A percentile compares a stretch with the other conserved stretches of the same genome.
Conservation (phyloP, 2,797 vertebrate species). For the Cephalopachus bancanus region DNA sequence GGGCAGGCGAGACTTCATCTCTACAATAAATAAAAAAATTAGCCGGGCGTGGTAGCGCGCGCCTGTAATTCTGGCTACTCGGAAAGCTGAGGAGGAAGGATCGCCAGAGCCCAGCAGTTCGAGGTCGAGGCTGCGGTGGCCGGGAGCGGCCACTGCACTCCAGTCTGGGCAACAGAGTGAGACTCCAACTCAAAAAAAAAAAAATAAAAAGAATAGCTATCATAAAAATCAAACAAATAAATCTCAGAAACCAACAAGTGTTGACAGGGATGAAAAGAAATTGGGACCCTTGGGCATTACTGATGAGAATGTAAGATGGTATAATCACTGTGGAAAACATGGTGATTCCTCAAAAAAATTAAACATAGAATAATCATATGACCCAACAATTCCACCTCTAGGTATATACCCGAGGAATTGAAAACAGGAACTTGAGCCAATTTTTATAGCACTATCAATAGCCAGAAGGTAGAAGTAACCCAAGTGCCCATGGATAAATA, state of each 20-base stretch:
- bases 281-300: background rate
- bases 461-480: background rate
- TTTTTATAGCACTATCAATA: background rate
- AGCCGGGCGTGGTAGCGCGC: too few species aligned
- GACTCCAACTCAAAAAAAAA: too few species aligned
- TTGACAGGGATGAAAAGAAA: background rate
- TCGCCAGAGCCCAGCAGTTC: too few species aligned
- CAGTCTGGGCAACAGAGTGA: too few species aligned
- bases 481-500: background rate
- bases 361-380: background rate
- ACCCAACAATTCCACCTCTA: background rate
- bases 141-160: too few species aligned
- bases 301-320: background rate
- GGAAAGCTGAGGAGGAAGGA: too few species aligned
- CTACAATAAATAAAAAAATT: too few species aligned
- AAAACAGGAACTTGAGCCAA: background rate
- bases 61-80: too few species aligned
- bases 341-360: background rate
- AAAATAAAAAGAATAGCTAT: background rate
- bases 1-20: too few species aligned
- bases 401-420: background rate
- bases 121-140: too few species aligned
- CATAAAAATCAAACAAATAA: background rate
- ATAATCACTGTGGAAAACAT: background rate
- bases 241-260: background rate